Conservation (phyloP, 2,797 vertebrate species). For the Enteromius unitaeniatus region DNA sequence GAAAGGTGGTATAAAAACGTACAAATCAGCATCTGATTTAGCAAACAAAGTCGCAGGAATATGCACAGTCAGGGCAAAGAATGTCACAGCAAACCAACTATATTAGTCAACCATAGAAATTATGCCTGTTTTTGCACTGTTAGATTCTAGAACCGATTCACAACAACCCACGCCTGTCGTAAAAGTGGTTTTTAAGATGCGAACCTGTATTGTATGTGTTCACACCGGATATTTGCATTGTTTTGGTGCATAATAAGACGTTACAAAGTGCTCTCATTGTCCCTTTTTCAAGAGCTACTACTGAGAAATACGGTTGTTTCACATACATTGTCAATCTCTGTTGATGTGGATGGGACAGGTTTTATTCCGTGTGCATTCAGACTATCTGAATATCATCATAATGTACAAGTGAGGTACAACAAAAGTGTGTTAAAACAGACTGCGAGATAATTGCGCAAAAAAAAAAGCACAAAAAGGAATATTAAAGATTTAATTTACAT, state of each 20-base stretch:
- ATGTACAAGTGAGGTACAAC: slow-evolving; percentile 2
- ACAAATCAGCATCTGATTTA: not conserved
- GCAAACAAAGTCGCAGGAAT: slow-evolving; percentile 15
- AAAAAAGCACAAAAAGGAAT: not conserved
- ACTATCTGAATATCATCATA: slow-evolving; percentile 4
- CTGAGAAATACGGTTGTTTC: not conserved
- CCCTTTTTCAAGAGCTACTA: slow-evolving; percentile 19
- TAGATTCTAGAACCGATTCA: slow-evolving; percentile 1
- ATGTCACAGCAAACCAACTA: slow-evolving; percentile 25
- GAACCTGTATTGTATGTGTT: slow-evolving; percentile 15
- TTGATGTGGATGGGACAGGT: not conserved
- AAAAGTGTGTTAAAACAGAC: not conserved
- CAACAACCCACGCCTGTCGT: not conserved
- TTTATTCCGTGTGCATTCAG: slow-evolving; percentile 16
- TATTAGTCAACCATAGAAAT: not conserved
- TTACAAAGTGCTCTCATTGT: slow-evolving; percentile 30
- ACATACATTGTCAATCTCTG: not conserved
- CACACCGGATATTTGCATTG: slow-evolving; percentile 29
- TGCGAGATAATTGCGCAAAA: not conserved
- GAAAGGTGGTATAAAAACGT: not conserved
- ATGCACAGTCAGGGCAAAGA: slow-evolving; percentile 29
- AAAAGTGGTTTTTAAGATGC: slow-evolving; percentile 33
- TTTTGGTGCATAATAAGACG: slow-evolving; percentile 13
- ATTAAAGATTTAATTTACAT: slow-evolving; percentile 8
- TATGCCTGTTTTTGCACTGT: not conserved